Evolutionary conservation across 2,113 vertebrate genomes (phyloP), one percentile per base, ranked within the genome.

Genomic region (Erpornis zantholeuca): DNA sequence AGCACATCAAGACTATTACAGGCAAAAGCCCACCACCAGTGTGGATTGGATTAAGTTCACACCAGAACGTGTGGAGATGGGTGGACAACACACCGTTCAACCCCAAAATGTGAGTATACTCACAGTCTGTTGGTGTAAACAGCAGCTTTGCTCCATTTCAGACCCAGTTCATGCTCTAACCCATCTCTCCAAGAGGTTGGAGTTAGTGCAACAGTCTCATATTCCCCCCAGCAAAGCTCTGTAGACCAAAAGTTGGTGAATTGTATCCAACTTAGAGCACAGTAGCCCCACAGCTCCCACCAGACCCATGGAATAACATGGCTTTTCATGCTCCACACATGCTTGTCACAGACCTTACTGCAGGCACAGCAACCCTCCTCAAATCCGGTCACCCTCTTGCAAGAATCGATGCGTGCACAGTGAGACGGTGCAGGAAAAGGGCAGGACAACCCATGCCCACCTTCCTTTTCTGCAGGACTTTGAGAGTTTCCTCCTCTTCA

Each of bases 371-470:
- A 59, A 36, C 19, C 18, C 31, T n/a, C 4, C 31, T 71, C 59
- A 38, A 19, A 27, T 22, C 15, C 23, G 35, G 25, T 52, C 15
- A 44, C 23, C 11, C 14, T n/a, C 23, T 31, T 8, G 27, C 3
- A 10, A 38, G 35, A 59, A 57, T 35, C 7, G 0, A 4, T 28
- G 49, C 3, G 6, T 53, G 29, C 42, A 57, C 1, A 0, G 33
- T 12, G 16, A 29, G 33, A 64, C 0, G 0, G 29, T 33, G n/a
- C 25, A 35, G 9, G 3, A 53, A 69, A 89, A 75, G 25, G 5
- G 22, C 42, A 52, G 21, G 52, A 56, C 14, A 61, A 56, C 4
- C 20, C 12, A 21, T 8, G 7, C 8, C 6, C 4, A 9, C 17
- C 3, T 12, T 33, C 17, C 10, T 68, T 36, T 78, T 60, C 45